These are phyloP conservation scores for Furcula furcula DNA, from an alignment of 2,888 invertebrate genomes.

Conservation along the genomic window DNA sequence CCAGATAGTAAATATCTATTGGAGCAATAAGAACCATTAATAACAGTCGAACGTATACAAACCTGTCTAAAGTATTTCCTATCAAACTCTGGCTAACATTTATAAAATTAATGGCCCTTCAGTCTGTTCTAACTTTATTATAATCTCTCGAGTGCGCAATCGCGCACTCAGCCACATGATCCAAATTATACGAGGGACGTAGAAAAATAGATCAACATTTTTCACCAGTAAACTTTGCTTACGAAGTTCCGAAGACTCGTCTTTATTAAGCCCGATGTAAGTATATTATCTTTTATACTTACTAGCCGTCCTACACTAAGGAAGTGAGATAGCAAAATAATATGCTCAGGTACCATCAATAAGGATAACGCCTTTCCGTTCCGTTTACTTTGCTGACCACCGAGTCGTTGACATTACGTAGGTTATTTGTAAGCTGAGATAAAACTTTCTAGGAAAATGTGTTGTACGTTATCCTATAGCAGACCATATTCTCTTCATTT, in stretches of 20 bases:
- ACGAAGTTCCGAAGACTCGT: slow-evolving; percentile 26
- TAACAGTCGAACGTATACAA: slow-evolving; percentile 17
- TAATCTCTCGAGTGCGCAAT: slow-evolving; percentile 59
- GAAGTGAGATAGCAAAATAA: slow-evolving; percentile 41
- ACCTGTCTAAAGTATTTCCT: slow-evolving; percentile 37
- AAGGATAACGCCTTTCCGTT: slow-evolving; percentile 40
- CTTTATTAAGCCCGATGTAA: slow-evolving; percentile 29
- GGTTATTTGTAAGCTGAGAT: slow-evolving; percentile 25
- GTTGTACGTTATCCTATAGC: slow-evolving; percentile 15
- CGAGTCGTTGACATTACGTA: slow-evolving; percentile 34
- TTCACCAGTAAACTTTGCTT: slow-evolving; percentile 46
- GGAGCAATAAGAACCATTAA: too few relatives aligned
- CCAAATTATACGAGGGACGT: slow-evolving; percentile 59
- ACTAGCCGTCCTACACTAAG: slow-evolving; percentile 24
- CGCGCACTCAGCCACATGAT: slow-evolving; percentile 61
- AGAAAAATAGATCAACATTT: slow-evolving; percentile 68
- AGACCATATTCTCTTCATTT: slow-evolving; percentile 22
- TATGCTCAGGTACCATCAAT: slow-evolving; percentile 35
- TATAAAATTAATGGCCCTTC: slow-evolving; percentile 59
- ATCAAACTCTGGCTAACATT: slow-evolving; percentile 44
- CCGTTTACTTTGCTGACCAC: slow-evolving; percentile 37
- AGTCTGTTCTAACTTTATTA: slow-evolving; percentile 57
- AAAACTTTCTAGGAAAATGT: slow-evolving; percentile 26
- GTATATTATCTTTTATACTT: slow-evolving; percentile 27
- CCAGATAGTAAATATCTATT: too few relatives aligned